Evolutionary conservation across 2,113 vertebrate species (phyloP).

Genomic region (Vulpes vulpes): DNA sequence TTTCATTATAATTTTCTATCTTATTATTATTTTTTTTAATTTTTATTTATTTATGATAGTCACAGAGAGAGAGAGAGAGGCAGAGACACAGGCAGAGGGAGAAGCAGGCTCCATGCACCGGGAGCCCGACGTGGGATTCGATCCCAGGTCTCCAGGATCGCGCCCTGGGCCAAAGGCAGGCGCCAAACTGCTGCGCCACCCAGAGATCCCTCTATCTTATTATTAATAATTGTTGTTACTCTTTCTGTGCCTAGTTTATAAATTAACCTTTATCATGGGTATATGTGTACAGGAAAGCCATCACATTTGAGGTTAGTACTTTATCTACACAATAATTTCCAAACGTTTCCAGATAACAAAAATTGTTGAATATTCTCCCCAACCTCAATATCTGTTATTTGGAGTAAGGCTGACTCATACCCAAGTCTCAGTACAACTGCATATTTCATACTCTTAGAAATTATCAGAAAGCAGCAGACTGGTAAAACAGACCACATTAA

Average conservation of each 20-base stretch:
- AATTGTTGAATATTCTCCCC: neutral
- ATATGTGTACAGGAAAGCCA: neutral
- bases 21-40: too few relatives aligned
- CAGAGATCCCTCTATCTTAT: neutral
- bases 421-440: neutral
- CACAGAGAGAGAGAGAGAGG: too few relatives aligned
- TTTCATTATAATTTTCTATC: neutral
- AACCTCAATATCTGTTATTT: neutral
- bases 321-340: neutral
- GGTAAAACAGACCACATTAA: neutral
- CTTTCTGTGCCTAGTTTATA: neutral
- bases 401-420: neutral
- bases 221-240: neutral
- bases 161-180: too few relatives aligned
- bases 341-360: slow-evolving; percentile 37
- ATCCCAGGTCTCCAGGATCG: too few relatives aligned
- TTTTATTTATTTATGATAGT: too few relatives aligned
- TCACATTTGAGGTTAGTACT: neutral
- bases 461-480: slow-evolving; percentile 37
- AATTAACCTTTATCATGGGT: neutral
- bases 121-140: too few relatives aligned
- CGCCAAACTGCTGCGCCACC: too few relatives aligned
- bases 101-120: too few relatives aligned
- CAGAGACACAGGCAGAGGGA: too few relatives aligned
- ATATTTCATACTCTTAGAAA: neutral